phyloP scores from a whole-genome alignment of 2,113 vertebrate genomes.

The Pelecanoides urinatrix region DNA sequence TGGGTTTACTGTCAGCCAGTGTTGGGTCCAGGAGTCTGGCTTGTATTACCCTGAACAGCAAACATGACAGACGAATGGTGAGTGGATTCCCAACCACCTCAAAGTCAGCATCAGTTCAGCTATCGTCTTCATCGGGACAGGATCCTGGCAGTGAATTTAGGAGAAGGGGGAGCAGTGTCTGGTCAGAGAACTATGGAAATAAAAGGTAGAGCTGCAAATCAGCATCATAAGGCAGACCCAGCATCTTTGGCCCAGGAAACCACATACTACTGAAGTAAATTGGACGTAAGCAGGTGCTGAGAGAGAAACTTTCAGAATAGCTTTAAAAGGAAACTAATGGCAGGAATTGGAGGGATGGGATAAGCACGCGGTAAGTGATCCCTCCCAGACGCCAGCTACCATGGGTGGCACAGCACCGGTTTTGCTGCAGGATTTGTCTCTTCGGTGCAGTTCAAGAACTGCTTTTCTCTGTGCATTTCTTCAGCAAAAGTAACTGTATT shows the following conservation, averaged over 20 bases:
- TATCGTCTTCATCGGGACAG: background rate
- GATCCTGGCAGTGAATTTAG: background rate
- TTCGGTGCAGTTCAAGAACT: background rate
- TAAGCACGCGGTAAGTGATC: background rate
- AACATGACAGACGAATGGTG: rapidly evolving
- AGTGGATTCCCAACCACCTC: background rate
- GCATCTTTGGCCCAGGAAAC: background rate
- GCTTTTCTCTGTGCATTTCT: rapidly evolving
- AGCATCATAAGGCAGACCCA: background rate
- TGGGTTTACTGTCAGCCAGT: background rate
- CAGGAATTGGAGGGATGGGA: background rate
- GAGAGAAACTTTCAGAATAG: background rate
- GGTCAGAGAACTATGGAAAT: background rate
- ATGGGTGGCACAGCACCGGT: rapidly evolving
- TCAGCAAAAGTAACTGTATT: background rate
- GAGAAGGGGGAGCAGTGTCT: background rate
- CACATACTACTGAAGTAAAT: background rate
- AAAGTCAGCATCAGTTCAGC: background rate
- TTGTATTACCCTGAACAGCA: background rate
- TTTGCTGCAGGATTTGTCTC: background rate
- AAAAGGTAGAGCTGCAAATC: background rate
- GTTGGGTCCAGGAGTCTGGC: background rate
- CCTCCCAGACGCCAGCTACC: rapidly evolving
- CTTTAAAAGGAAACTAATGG: background rate
- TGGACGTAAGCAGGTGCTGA: background rate